Evolutionary conservation across 2,888 invertebrate species (phyloP), one percentile per base, ranked within the genome.

Genomic region (Ophion ventricosus): DNA sequence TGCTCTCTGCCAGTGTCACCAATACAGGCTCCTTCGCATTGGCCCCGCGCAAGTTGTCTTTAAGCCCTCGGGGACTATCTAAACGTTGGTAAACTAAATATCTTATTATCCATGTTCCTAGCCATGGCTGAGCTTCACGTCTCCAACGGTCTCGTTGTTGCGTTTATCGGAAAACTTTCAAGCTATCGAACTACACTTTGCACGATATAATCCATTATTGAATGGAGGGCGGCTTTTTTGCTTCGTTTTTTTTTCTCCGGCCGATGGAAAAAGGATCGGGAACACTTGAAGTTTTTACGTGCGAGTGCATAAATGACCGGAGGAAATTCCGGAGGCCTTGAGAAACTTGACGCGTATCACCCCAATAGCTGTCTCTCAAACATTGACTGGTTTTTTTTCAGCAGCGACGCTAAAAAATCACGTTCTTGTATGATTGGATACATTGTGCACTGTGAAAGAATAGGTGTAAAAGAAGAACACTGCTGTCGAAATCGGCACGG

Each of bases 51-150:
- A 64, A 23, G 56, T 40, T 57, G 61, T 73, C 85, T 74, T 88
- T 87, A 88, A 88, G 29, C 89, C 89, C 88, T 82, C 88, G 66
- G 87, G 87, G 89, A 88, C 89, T 89, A 87, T 89, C 88, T 89
- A 90, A 91, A 91, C 90, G 91, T 92, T 92, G 89, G 88, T 91
- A 90, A 91, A 91, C 92, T 92, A 90, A 92, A 92, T 92, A 92
- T 92, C 92, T 92, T 92, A 92, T 92, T 91, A 91, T 90, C 90
- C 90, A 88, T 86, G 25, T 67, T 81, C 35, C 23, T 56, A 20
- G 54, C 59, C 81, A 66, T 84, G 79, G 80, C 90, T 89, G 89
- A 91, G 90, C 90, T 82, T 67, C 86, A 89, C 85, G 87, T 86
- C 86, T 84, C 83, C 64, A 75, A 73, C 80, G 59, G 83, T 84